A percentile compares a stretch with the other conserved stretches of the same genome.
Conservation (phyloP, 2,888 invertebrate genomes). For the Ephialtes manifestator region DNA sequence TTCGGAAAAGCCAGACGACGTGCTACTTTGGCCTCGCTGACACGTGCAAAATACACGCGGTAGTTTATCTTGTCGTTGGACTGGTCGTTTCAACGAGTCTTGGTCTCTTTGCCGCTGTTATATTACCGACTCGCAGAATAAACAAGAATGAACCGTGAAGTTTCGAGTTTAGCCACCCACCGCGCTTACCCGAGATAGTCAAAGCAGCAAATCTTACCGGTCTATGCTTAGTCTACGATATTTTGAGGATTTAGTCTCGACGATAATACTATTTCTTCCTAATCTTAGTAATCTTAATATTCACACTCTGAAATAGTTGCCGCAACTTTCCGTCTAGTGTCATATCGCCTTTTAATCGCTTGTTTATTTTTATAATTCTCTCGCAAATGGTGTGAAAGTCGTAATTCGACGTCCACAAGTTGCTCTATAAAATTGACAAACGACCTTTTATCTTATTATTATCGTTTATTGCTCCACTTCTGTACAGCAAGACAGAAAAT, state of each 20-base stretch:
- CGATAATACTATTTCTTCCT: background rate
- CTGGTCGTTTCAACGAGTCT: conserved; percentile 58
- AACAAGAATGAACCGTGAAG: conserved; percentile 65
- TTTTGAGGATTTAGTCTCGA: background rate
- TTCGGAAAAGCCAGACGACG: conserved; percentile 50
- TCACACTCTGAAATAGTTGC: background rate
- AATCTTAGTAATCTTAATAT: background rate
- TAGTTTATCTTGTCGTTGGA: conserved; percentile 66
- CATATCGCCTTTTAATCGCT: background rate
- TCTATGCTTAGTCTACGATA: background rate
- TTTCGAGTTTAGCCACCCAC: conserved; percentile 68
- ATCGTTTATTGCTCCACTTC: background rate
- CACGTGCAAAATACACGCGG: conserved; percentile 67
- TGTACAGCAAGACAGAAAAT: no score
- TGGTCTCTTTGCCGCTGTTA: conserved; percentile 33
- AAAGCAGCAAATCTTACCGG: conserved; percentile 13
- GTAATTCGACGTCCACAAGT: background rate
- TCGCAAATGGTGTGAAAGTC: background rate
- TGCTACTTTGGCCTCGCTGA: conserved; percentile 31
- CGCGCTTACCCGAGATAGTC: conserved; percentile 33
- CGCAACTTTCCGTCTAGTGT: background rate
- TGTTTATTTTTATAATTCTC: background rate
- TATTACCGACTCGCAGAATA: conserved; percentile 60
- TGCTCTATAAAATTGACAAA: background rate
- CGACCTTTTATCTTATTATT: no score